Percentiles rank a stretch among this genome's conserved stretches.
These are phyloP conservation scores for Acleris sparsana DNA, from an alignment of 2,888 invertebrate species.

Conservation along the genomic window DNA sequence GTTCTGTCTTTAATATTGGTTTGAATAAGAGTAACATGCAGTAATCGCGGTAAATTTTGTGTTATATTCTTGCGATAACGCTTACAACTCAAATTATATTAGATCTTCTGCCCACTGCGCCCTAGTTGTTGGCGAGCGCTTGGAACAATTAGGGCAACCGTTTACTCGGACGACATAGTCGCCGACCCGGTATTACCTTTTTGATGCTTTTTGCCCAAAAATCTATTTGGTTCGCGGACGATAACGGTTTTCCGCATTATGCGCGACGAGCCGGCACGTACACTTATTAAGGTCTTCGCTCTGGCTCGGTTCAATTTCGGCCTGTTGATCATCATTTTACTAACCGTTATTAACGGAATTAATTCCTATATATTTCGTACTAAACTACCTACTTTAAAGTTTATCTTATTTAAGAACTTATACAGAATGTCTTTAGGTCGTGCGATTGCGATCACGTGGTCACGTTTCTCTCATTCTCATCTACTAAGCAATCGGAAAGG, in stretches of 20 bases:
- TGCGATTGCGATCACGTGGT: constrained; percentile 13
- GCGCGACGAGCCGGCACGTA: constrained; percentile 60
- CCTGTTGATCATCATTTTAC: constrained; percentile 45
- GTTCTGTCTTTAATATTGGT: constrained; percentile 14
- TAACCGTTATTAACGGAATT: constrained; percentile 59
- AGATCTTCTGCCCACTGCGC: constrained; percentile 3
- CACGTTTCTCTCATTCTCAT: constrained; percentile 18
- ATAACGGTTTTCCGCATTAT: constrained; percentile 71
- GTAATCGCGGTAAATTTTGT: not conserved
- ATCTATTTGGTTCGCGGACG: constrained; percentile 73
- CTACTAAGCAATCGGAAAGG: constrained; percentile 15
- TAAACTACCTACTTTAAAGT: constrained; percentile 24
- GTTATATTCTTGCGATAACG: not conserved
- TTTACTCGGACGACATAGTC: constrained; percentile 65
- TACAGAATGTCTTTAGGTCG: constrained; percentile 20
- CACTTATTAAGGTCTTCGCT: constrained; percentile 70
- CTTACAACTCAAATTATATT: constrained; percentile 1
- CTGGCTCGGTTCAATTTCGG: constrained; percentile 56
- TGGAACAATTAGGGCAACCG: constrained; percentile 73
- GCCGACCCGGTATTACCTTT: constrained; percentile 71
- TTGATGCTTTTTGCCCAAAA: constrained; percentile 77
- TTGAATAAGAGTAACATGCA: constrained; percentile 21
- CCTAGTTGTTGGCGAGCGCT: constrained; percentile 47
- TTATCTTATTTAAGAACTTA: constrained; percentile 16
- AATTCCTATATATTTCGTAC: constrained; percentile 31